These are phyloP conservation scores for Anableps anableps DNA, from an alignment of 2,797 vertebrate genomes.

Conservation along the genomic window DNA sequence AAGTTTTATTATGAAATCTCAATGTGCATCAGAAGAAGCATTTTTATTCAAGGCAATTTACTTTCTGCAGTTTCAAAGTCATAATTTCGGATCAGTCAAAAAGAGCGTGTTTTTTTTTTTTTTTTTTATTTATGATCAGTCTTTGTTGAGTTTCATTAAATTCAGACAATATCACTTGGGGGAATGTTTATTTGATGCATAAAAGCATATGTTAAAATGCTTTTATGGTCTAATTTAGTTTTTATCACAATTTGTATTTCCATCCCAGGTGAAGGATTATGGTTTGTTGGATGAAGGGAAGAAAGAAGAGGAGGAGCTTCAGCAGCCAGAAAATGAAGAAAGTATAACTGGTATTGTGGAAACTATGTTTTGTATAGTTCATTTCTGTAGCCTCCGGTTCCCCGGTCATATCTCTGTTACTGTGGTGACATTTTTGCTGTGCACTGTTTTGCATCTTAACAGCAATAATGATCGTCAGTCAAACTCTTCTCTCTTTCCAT, in stretches of 20 bases:
- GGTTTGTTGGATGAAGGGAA: conserved; percentile 69
- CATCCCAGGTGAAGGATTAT: conserved; percentile 82
- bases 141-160: not conserved
- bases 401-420: conserved; percentile 1
- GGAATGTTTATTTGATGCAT: not conserved
- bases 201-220: not conserved
- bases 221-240: not conserved
- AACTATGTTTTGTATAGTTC: conserved; percentile 6
- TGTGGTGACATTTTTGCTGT: conserved; percentile 13
- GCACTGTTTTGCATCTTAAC: conserved; percentile 16
- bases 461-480: conserved; percentile 22
- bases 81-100: not conserved
- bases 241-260: conserved; percentile 32
- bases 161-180: not conserved
- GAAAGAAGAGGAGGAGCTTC: conserved; percentile 64
- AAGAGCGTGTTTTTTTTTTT: not conserved
- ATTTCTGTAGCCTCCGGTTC: not conserved
- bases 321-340: conserved; percentile 67
- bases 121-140: not conserved
- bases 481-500: conserved; percentile 34
- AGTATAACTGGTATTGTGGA: conserved; percentile 74
- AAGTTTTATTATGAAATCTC: not conserved
- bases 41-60: not conserved
- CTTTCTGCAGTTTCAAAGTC: not conserved
- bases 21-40: not conserved